These are phyloP conservation scores for Anthoptus insignis DNA, from an alignment of 2,888 invertebrate genomes.

Conservation along the genomic window DNA sequence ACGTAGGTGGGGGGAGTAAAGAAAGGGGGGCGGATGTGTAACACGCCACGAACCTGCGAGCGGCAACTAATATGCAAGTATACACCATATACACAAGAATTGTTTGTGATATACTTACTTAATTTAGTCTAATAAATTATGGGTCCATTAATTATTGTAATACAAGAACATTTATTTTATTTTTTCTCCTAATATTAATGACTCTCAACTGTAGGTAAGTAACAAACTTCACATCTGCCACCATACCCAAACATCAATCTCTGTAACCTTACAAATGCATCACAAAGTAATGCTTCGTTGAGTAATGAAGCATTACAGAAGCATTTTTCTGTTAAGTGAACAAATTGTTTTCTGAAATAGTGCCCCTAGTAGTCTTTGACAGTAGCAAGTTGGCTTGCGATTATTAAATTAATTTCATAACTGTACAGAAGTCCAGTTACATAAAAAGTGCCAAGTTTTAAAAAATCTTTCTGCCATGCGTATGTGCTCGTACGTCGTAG, in stretches of 20 bases:
- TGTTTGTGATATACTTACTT: too few relatives aligned
- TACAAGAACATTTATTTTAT: too few relatives aligned
- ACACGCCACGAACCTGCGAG: too few relatives aligned
- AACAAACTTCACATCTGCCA: conserved; percentile 19
- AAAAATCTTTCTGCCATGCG: too few relatives aligned
- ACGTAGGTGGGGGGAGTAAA: too few relatives aligned
- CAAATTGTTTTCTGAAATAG: conserved; percentile 59
- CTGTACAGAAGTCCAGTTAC: conserved; percentile 1
- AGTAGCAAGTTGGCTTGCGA: conserved; percentile 50
- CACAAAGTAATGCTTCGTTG: conserved; percentile 1
- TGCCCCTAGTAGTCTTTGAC: conserved; percentile 43
- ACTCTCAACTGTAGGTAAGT: conserved; percentile 10
- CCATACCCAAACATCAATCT: conserved; percentile 11
- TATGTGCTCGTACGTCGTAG: too few relatives aligned
- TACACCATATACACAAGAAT: too few relatives aligned
- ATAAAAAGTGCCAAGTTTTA: not conserved
- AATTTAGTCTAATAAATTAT: too few relatives aligned
- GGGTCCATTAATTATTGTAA: too few relatives aligned
- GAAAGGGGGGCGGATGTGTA: too few relatives aligned
- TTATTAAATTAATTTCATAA: not conserved
- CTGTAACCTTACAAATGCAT: conserved; percentile 10
- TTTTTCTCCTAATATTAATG: not conserved
- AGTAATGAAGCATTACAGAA: conserved; percentile 46
- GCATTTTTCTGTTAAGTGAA: conserved; percentile 67
- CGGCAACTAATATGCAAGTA: too few relatives aligned